phyloP scores from a whole-genome alignment of 2,888 invertebrate genomes.

The Drosophila sordidapex region DNA sequence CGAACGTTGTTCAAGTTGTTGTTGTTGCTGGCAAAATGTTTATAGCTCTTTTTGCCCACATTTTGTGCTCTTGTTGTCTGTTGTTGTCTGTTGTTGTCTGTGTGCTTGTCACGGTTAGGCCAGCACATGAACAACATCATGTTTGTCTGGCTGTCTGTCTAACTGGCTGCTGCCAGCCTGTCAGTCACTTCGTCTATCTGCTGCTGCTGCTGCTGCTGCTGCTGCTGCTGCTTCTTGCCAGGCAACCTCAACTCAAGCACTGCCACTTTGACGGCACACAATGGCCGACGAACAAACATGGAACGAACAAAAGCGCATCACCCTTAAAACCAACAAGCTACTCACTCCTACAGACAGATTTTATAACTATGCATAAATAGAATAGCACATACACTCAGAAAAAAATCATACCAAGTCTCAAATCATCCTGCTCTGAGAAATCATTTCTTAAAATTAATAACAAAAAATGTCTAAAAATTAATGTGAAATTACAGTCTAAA shows the following conservation, averaged over 20 bases:
- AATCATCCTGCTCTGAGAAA: background rate
- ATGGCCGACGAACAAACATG: slow-evolving; percentile 42
- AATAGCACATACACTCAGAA: background rate
- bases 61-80: slow-evolving; percentile 22
- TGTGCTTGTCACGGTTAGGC: slow-evolving; percentile 42
- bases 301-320: slow-evolving; percentile 69
- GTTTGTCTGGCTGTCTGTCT: slow-evolving; percentile 16
- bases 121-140: slow-evolving; percentile 40
- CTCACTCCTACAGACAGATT: slow-evolving; percentile 15
- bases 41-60: slow-evolving; percentile 48
- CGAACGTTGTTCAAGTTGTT: slow-evolving; percentile 57
- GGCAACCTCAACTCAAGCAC: slow-evolving; percentile 76
- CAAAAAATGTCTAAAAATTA: background rate
- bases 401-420: background rate
- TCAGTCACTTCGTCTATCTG: slow-evolving; percentile 2
- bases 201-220: background rate
- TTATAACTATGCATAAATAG: background rate
- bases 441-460: background rate
- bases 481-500: too few relatives aligned
- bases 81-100: slow-evolving; percentile 5
- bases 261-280: slow-evolving; percentile 64
- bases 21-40: slow-evolving; percentile 61
- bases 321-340: slow-evolving; percentile 47
- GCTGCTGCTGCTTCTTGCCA: slow-evolving; percentile 16
- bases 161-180: slow-evolving; percentile 11